These are phyloP conservation scores for Amphiprion percula DNA, from an alignment of 2,113 vertebrate genomes.

Conservation along the genomic window DNA sequence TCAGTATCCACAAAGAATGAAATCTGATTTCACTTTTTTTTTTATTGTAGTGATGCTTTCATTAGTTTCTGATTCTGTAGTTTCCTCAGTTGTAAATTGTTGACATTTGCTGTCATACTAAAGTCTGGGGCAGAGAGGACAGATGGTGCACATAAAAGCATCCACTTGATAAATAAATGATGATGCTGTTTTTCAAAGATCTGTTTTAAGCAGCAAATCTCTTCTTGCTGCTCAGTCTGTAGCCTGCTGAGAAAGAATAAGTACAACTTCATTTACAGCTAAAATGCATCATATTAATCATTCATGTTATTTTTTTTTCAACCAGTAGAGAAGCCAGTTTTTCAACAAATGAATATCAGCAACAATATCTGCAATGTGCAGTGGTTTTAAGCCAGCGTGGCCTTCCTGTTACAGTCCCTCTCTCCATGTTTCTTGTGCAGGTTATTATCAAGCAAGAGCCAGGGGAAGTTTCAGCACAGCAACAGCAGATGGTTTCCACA, in stretches of 20 bases:
- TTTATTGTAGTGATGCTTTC: background rate
- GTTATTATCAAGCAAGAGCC: constrained; percentile 99
- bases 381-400: background rate
- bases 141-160: constrained; percentile 39
- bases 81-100: constrained; percentile 18
- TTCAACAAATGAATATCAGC: background rate
- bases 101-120: constrained; percentile 16
- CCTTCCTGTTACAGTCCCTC: background rate
- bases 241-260: background rate
- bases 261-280: background rate
- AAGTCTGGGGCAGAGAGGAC: constrained; percentile 24
- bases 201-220: constrained; percentile 14
- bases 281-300: background rate
- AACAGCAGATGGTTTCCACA: constrained; percentile 84
- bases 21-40: constrained; percentile 1
- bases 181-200: constrained; percentile 49
- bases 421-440: constrained; percentile 76
- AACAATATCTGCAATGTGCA: constrained; percentile 8
- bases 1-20: constrained; percentile 26
- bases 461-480: constrained; percentile 88
- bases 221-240: background rate
- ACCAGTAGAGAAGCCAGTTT: background rate
- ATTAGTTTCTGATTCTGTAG: constrained; percentile 16
- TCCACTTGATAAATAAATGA: constrained; percentile 60
- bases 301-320: background rate